These are phyloP conservation scores for Sphecodes monilicornis DNA, from an alignment of 2,888 invertebrate genomes.

Conservation along the genomic window DNA sequence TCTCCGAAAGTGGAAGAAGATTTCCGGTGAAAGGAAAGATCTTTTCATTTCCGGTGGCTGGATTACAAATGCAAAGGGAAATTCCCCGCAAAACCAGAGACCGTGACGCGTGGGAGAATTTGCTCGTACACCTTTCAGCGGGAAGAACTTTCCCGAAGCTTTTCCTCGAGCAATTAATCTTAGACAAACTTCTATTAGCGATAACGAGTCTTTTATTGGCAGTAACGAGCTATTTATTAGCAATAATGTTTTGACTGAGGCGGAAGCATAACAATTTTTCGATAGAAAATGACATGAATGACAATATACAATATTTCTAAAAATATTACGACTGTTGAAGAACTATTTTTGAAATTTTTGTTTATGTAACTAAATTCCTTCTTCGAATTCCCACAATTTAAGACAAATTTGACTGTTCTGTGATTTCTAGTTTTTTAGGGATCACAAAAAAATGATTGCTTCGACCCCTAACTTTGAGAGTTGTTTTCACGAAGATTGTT, in stretches of 20 bases:
- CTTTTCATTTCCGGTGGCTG: conserved; percentile 34
- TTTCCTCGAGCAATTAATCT: not conserved
- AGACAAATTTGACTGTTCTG: too few species aligned
- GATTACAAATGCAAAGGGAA: conserved; percentile 33
- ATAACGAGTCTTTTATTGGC: not conserved
- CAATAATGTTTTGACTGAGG: not conserved
- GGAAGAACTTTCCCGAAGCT: not conserved
- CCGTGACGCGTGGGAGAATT: not conserved
- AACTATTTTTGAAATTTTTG: too few species aligned
- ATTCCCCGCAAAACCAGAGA: not conserved
- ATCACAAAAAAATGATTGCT: too few species aligned
- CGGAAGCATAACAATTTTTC: not conserved
- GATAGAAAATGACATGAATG: not conserved
- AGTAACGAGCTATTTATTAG: too few species aligned
- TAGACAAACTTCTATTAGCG: not conserved
- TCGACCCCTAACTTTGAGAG: too few species aligned
- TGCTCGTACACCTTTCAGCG: not conserved
- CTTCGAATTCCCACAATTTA: too few species aligned
- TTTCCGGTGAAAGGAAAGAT: conserved; percentile 62
- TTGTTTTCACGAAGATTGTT: too few species aligned
- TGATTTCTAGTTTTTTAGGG: too few species aligned
- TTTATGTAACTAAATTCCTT: too few species aligned
- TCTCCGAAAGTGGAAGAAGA: conserved; percentile 40
- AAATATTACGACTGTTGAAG: too few species aligned
- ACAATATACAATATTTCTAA: not conserved